phyloP scores from a whole-genome alignment of 2,888 invertebrate genomes.

The Drosophila subquinaria region DNA sequence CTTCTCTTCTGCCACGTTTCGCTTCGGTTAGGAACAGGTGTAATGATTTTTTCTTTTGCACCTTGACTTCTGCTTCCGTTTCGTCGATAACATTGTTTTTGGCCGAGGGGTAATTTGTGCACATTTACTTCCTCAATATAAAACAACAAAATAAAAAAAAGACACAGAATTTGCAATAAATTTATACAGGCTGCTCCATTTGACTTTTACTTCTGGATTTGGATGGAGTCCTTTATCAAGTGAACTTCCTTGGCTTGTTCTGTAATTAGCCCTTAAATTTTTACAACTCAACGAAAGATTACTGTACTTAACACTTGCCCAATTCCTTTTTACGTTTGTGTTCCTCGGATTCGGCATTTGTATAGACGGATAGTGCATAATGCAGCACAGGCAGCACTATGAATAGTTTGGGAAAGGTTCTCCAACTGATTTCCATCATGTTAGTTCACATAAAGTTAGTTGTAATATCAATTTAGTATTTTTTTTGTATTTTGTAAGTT shows the following conservation, averaged over 20 bases:
- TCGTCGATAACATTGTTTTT: constrained; percentile 54
- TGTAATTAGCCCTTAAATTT: background rate
- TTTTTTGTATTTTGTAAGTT: background rate
- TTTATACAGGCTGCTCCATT: constrained; percentile 59
- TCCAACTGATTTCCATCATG: constrained; percentile 50
- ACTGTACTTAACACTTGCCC: constrained; percentile 29
- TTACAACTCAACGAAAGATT: no score
- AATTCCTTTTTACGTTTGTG: constrained; percentile 40
- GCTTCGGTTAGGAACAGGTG: constrained; percentile 68
- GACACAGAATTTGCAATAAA: constrained; percentile 7
- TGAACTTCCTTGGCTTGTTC: constrained; percentile 26
- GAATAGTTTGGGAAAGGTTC: constrained; percentile 59
- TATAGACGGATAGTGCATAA: constrained; percentile 29
- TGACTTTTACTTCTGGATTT: background rate
- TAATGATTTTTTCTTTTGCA: constrained; percentile 80
- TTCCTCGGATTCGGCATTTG: constrained; percentile 41
- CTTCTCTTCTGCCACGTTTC: constrained; percentile 8
- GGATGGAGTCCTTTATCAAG: constrained; percentile 11
- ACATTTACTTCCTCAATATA: constrained; percentile 57
- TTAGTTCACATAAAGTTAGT: background rate
- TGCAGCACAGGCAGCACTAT: constrained; percentile 63
- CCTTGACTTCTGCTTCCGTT: constrained; percentile 78
- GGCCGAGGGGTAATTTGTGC: constrained; percentile 68
- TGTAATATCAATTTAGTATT: background rate
- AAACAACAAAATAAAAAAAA: constrained; percentile 4